phyloP scores from a whole-genome alignment of 2,797 vertebrate genomes.

The Vultur gryphus region DNA sequence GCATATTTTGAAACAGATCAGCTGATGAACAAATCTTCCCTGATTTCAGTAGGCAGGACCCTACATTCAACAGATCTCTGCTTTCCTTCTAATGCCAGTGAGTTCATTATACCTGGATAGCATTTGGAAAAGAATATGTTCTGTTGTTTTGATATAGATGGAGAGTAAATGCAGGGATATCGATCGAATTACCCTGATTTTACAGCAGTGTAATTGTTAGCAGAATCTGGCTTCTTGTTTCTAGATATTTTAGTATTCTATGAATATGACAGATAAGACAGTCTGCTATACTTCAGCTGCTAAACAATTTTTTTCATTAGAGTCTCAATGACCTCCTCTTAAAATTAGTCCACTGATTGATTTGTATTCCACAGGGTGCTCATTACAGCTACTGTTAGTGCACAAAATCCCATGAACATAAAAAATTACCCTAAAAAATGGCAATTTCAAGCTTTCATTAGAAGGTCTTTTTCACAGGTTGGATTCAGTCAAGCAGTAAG shows the following conservation, averaged over 20 bases:
- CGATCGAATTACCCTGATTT: not conserved
- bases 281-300: not conserved
- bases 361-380: slow-evolving; percentile 33
- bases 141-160: not conserved
- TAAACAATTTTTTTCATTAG: not conserved
- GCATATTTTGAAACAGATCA: not conserved
- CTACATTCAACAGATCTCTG: not conserved
- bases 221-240: not conserved
- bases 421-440: slow-evolving; percentile 43
- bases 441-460: slow-evolving; percentile 24
- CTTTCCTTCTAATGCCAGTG: not conserved
- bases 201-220: not conserved
- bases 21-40: not conserved
- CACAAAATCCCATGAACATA: not conserved
- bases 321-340: not conserved
- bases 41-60: not conserved
- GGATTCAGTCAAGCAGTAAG: slow-evolving; percentile 11
- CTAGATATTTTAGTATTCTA: not conserved
- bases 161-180: not conserved
- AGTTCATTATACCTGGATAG: not conserved
- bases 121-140: not conserved
- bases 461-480: slow-evolving; percentile 1
- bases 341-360: slow-evolving; percentile 25
- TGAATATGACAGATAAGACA: not conserved
- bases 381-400: not conserved